Base-by-base conservation (phyloP, 2,888 invertebrate species). In the Imbricaverruca yamaguchii region DNA sequence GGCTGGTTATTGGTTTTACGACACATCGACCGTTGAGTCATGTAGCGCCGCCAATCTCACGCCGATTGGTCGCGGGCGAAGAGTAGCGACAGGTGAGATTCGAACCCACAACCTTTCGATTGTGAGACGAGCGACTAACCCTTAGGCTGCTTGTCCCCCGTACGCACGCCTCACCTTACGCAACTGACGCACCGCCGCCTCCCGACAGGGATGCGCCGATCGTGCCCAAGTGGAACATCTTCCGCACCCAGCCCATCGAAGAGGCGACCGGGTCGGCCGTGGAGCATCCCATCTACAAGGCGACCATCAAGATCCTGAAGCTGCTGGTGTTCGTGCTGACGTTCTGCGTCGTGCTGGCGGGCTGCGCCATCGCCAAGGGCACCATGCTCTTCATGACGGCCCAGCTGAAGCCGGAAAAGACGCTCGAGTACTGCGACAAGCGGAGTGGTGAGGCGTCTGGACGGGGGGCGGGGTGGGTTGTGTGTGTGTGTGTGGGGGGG, bases 381-480 rank as follows among this genome's bases (percentile, higher is more conserved):
- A 61, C 79, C 67, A 59, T 56, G 79, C 65, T 82, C 55, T 61
- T 82, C 59, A 82, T 82, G 80, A 77, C 80, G 9, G 78, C 82
- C 1, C 82, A 82, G 65, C 80, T 82, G 18, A 80, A 78, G 78
- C n/a, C 55, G 13, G 61, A 12, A 39, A 63, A 79, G 59, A 55
- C 18, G 63, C 63, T 69, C 8, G 61, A 56, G 23, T 25, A 78
- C 53, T 81, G 81, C 78, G 63, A 78, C 23, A 53, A 21, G 23
- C 55, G 21, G 10, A 78, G 53, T 78, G 69, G 65, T 74, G 74
- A 53, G 55, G 53, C 15, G 15, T 11, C 59, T 15, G 59, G 59
- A 11, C 11, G 11, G 59, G 15, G 9, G 57, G 9, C 13, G 57
- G 13, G 13, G 13, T 9, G 9, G 57, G 57, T 57, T 57, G 9